Evolutionary conservation across 2,113 vertebrate genomes (phyloP), one percentile per base, ranked within the genome.

Genomic region (Thamnaconus septentrionalis): DNA sequence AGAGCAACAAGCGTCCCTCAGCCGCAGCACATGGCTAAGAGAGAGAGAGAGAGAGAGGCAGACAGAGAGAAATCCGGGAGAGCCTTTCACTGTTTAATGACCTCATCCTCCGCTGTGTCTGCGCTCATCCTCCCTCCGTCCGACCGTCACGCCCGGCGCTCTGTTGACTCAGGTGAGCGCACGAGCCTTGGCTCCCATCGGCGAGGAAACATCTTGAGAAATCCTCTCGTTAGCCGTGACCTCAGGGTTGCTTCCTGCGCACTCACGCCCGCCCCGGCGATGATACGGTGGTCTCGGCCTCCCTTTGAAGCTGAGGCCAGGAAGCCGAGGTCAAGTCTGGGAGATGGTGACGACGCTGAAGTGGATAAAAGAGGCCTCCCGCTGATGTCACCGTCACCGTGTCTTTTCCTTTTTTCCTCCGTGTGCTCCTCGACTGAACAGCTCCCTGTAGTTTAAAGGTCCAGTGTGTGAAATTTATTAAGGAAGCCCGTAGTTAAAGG

Each of bases 81-180:
- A 45, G 46, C 8, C 40, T 62, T 61, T 69, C 53, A 12, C 58
- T 18, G 62, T 45, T 71, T 48, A 7, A 39, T 83, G 72, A 63
- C 63, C 63, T 83, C 71, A 79, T 57, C 31, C 50, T 7, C 5
- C 71, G 71, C 75, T 63, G 49, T 61, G 73, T 75, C 64, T 78
- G 58, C 46, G 45, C 64, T 72, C 66, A 52, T 68, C 69, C 76
- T 63, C 46, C 47, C 76, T 76, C 75, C 58, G 52, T 31, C 18
- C 18, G 18, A 31, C 18, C 62, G 59, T 6, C 59, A 45, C 72
- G 53, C 81, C 81, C 81, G 70, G 63, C 45, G 18, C 50, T 61
- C 9, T 73, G 48, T 71, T 81, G 81, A 86, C 73, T 87, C 86
- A 86, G 85, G 82, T 80, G 58, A 53, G 53, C 73, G 68, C 6